Evolutionary conservation across 2,113 vertebrate species (phyloP).

Genomic region (Sporophila hypoxantha): DNA sequence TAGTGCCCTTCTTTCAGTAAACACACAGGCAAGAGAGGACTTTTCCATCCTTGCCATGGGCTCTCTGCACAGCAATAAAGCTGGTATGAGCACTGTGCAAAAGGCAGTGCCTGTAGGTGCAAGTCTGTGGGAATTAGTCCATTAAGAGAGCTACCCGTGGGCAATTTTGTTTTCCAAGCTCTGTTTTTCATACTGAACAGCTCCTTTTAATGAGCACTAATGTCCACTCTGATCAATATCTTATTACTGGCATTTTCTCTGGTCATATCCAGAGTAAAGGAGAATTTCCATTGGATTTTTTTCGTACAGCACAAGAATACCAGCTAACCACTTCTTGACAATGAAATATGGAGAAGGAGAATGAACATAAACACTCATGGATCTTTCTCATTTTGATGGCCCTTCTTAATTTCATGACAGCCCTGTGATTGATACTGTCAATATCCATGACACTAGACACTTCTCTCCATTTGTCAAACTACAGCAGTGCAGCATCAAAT

Average conservation of each 20-base stretch:
- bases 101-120: neutral
- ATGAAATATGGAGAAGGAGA: slow-evolving; percentile 21
- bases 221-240: slow-evolving; percentile 36
- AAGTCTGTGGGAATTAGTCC: neutral
- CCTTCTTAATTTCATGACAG: slow-evolving; percentile 33
- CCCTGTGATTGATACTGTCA: slow-evolving; percentile 27
- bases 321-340: neutral
- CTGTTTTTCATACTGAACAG: neutral
- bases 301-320: neutral
- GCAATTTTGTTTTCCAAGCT: neutral
- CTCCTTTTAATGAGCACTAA: slow-evolving; percentile 33
- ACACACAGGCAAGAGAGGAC: neutral
- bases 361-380: slow-evolving; percentile 9
- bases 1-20: neutral
- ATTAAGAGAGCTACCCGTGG: neutral
- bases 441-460: slow-evolving; percentile 16
- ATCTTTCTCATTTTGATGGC: slow-evolving; percentile 5
- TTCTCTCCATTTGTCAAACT: slow-evolving; percentile 34
- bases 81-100: neutral
- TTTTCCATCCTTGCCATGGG: neutral
- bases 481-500: neutral
- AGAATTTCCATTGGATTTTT: neutral
- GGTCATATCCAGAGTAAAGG: neutral
- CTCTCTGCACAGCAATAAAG: neutral
- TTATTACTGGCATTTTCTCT: neutral